Evolutionary conservation across 2,888 invertebrate genomes (phyloP).

Genomic region (Aphodius granarius): DNA sequence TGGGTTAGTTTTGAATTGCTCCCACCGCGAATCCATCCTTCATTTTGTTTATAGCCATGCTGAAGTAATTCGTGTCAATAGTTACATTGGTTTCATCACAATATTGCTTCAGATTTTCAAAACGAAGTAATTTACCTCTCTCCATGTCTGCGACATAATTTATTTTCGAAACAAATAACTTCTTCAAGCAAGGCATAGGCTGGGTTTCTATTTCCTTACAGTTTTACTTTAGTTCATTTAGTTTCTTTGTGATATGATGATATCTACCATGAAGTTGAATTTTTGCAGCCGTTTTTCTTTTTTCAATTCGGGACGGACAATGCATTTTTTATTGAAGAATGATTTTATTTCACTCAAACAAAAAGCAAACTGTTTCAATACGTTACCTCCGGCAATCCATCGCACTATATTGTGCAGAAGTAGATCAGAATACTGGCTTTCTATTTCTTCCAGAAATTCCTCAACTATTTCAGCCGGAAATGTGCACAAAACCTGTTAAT

Average conservation of each 20-base stretch:
- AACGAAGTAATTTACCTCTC: conserved; percentile 30
- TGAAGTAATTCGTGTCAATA: conserved; percentile 30
- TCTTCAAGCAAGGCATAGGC: too few species aligned
- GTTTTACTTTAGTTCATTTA: conserved; percentile 38
- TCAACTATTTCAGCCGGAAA: conserved; percentile 33
- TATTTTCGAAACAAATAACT: too few species aligned
- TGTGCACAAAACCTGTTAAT: conserved; percentile 34
- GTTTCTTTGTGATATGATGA: conserved; percentile 22
- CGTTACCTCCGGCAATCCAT: conserved; percentile 33
- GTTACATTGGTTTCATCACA: conserved; percentile 30
- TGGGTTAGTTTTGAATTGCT: conserved; percentile 35
- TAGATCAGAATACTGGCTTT: conserved; percentile 32
- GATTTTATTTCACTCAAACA: conserved; percentile 31
- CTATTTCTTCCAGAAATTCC: conserved; percentile 31
- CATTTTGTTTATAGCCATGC: conserved; percentile 27
- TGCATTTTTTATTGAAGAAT: conserved; percentile 30
- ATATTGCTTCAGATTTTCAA: conserved; percentile 29
- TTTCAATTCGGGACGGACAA: conserved; percentile 31
- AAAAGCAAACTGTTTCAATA: conserved; percentile 35
- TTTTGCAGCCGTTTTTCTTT: conserved; percentile 35
- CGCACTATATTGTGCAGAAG: conserved; percentile 33
- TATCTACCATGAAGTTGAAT: conserved; percentile 29
- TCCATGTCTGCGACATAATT: conserved; percentile 23
- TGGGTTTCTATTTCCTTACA: conserved; percentile 34
- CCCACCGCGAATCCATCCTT: conserved; percentile 34